Base-by-base conservation (phyloP, 2,797 vertebrate genomes). In the Kryptopterus vitreolus region DNA sequence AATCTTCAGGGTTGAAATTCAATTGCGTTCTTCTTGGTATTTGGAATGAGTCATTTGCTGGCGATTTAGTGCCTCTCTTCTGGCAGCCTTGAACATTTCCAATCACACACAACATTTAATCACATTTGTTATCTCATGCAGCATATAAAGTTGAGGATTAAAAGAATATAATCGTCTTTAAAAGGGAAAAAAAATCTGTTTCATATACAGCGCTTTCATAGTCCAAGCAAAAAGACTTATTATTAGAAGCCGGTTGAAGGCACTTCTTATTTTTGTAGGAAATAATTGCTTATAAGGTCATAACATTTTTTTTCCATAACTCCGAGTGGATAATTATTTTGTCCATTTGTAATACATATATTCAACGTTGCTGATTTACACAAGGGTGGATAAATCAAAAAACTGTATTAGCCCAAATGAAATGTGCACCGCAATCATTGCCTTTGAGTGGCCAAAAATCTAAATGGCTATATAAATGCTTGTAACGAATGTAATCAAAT, bases 41-140 rank as follows among this genome's bases (percentile, higher is more conserved):
- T 82, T 81, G 68, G 57, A 70, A 82, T 86, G 86, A 87, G 68
- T 86, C 86, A 87, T 85, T 78, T 85, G 70, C 75, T 85, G 81
- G 80, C 81, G 83, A 82, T 86, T 79, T 77, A 68, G 71, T n/a
- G 70, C 73, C 38, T 71, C 48, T 83, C 48, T 77, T 71, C 46
- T 87, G 76, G 82, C 74, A 80, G 78, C 83, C 84, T 80, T 81
- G 74, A 80, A 85, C 63, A 82, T 85, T 79, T 84, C 77, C 76
- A 83, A 59, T 83, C 79, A 61, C 77, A 77, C 66, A 82, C 53
- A 74, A 73, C 79, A 83, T 76, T 84, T 77, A 81, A 77, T 84
- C 73, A 74, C 68, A 58, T 82, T 84, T 77, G 75, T 73, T 76
- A 81, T 74, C 29, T 77, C 43, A 24, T 13, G 35, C 18, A 6